These are phyloP conservation scores for Gryon sp. DNA, from an alignment of 1,140 invertebrate genomes.

Conservation along the genomic window DNA sequence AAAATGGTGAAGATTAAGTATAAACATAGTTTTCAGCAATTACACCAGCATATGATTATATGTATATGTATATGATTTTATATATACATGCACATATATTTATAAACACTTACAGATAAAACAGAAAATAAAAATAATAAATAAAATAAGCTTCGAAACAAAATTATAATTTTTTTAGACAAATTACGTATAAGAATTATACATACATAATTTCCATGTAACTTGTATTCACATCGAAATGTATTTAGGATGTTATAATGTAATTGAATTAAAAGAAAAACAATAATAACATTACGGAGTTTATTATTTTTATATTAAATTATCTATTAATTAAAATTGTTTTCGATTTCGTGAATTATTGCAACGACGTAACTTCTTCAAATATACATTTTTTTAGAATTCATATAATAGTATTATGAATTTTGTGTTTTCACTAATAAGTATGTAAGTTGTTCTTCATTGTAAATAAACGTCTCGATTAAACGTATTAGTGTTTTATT, in stretches of 20 bases:
- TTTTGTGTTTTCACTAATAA: constrained; percentile 40
- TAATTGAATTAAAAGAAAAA: constrained; percentile 60
- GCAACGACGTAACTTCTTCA: not conserved
- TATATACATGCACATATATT: constrained; percentile 64
- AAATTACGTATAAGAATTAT: constrained; percentile 53
- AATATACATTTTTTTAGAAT: constrained; percentile 2
- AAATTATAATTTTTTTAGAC: constrained; percentile 65
- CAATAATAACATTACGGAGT: constrained; percentile 50
- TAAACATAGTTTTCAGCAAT: constrained; percentile 62
- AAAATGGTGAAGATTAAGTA: constrained; percentile 54
- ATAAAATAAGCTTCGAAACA: constrained; percentile 60
- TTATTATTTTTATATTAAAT: constrained; percentile 54
- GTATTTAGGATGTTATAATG: constrained; percentile 63
- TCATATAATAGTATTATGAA: constrained; percentile 18
- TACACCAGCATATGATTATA: constrained; percentile 60
- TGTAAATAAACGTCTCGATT: constrained; percentile 61
- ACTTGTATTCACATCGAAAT: constrained; percentile 66
- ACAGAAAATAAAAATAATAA: constrained; percentile 52
- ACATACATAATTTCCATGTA: constrained; percentile 63
- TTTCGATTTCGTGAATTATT: constrained; percentile 20
- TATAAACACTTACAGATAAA: constrained; percentile 51
- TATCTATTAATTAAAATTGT: constrained; percentile 17
- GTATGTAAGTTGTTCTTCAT: constrained; percentile 56
- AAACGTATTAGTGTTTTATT: not conserved
- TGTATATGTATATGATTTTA: constrained; percentile 64